phyloP scores from a whole-genome alignment of 2,113 vertebrate species.

The Glareola pratincola region DNA sequence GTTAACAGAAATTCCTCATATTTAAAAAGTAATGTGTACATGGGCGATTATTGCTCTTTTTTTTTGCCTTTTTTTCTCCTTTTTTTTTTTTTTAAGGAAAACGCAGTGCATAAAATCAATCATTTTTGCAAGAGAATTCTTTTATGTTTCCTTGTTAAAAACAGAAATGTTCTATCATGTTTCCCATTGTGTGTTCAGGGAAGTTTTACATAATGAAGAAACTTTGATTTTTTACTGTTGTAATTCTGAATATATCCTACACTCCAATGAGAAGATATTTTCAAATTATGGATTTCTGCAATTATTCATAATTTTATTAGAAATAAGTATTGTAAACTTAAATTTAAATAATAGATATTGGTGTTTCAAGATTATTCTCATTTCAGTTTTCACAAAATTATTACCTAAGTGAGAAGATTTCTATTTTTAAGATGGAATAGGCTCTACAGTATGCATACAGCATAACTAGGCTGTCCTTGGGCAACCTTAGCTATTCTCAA shows the following conservation, averaged over 20 bases:
- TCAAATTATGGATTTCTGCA: neutral
- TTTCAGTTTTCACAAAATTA: neutral
- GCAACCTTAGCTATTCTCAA: neutral
- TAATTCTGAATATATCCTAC: neutral
- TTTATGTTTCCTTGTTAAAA: neutral
- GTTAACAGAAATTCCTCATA: neutral
- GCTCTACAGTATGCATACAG: neutral
- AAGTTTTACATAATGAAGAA: neutral
- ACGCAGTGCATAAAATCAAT: neutral
- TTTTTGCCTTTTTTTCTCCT: rapidly evolving
- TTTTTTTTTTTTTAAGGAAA: neutral
- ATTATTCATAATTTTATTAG: neutral
- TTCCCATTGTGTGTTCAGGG: neutral
- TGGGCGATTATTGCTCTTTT: neutral
- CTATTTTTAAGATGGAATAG: neutral
- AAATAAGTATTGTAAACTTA: neutral
- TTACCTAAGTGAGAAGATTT: neutral
- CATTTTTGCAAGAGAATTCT: neutral
- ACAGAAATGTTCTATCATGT: neutral
- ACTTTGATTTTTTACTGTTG: neutral
- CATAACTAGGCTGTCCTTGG: neutral
- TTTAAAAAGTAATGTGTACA: no score
- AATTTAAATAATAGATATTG: neutral
- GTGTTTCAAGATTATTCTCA: neutral
- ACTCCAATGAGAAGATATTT: neutral